phyloP scores from a whole-genome alignment of 2,113 vertebrate genomes.

The Marmota monax region DNA sequence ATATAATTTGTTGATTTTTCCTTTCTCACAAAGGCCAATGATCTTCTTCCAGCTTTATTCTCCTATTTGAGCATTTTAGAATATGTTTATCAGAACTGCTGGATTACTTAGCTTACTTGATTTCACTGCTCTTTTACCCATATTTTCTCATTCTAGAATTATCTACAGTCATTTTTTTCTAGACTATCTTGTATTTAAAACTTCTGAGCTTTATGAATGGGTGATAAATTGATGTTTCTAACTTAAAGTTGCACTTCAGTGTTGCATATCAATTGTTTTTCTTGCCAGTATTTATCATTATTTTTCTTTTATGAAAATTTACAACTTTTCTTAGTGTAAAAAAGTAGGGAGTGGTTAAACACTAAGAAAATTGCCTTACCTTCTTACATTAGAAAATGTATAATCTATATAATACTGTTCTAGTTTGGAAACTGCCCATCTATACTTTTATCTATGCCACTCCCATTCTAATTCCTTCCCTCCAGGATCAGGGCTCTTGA shows the following conservation, averaged over 20 bases:
- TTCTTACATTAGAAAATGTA: not conserved
- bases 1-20: not conserved
- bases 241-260: not conserved
- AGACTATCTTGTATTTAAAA: not conserved
- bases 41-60: not conserved
- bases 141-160: conserved; percentile 21
- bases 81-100: not conserved
- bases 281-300: not conserved
- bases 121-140: not conserved
- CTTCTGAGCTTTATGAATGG: not conserved
- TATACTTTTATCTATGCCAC: not conserved
- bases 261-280: conserved; percentile 1
- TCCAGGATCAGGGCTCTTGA: not conserved
- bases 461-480: not conserved
- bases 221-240: conserved; percentile 28
- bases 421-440: not conserved
- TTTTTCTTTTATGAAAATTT: not conserved
- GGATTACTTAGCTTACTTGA: not conserved
- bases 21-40: not conserved
- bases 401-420: not conserved
- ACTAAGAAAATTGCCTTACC: not conserved
- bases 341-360: no score
- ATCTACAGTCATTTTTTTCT: not conserved
- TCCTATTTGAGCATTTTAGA: not conserved
- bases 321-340: not conserved